These are phyloP conservation scores for Oncorhynchus nerka DNA, from an alignment of 2,113 vertebrate genomes.

Conservation along the genomic window DNA sequence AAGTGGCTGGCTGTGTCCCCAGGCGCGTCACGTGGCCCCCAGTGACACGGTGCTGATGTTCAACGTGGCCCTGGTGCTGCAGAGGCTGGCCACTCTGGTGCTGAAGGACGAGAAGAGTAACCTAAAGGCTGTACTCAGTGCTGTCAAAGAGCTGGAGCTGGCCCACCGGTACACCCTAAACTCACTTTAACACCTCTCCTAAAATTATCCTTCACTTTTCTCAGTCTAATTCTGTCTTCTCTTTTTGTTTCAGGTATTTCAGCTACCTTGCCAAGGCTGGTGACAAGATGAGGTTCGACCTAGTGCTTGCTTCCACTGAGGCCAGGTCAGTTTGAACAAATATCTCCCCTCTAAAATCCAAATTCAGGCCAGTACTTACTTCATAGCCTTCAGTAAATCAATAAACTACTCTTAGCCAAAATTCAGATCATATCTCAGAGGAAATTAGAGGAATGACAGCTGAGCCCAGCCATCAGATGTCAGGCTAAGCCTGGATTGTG, in stretches of 20 bases:
- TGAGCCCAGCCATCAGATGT: neutral
- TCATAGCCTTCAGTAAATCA: too few relatives aligned
- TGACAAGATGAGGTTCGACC: slow-evolving; percentile 98
- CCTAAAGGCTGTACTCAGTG: slow-evolving; percentile 94
- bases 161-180: slow-evolving; percentile 72
- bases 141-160: slow-evolving; percentile 96
- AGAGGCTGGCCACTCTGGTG: slow-evolving; percentile 94
- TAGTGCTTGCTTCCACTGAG: slow-evolving; percentile 93
- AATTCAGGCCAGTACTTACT: too few relatives aligned
- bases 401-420: neutral
- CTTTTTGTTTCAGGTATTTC: slow-evolving; percentile 83
- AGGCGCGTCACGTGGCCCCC: slow-evolving; percentile 96
- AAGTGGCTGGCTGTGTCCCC: slow-evolving; percentile 4
- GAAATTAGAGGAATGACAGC: neutral
- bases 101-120: slow-evolving; percentile 99
- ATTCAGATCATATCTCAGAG: neutral
- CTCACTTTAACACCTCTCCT: neutral
- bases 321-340: slow-evolving; percentile 79
- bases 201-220: neutral
- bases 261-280: slow-evolving; percentile 98
- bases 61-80: slow-evolving; percentile 96
- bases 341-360: too few relatives aligned
- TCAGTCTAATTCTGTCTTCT: neutral
- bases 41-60: slow-evolving; percentile 98
- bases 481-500: neutral